Evolutionary conservation across 64 coral and sea anemone genomes (phyloP).

Genomic region (Actinia equina): DNA sequence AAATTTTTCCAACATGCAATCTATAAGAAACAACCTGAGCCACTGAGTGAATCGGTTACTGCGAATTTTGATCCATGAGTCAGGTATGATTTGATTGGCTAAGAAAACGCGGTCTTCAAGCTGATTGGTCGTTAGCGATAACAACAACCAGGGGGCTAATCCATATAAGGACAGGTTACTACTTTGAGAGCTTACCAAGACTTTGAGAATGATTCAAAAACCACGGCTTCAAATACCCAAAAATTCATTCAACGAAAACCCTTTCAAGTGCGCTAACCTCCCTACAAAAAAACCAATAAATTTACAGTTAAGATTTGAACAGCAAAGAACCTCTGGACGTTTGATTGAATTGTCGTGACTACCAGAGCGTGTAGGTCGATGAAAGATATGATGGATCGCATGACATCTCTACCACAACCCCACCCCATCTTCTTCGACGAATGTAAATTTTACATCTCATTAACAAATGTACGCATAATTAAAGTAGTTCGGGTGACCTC

Average conservation of each 20-base stretch:
- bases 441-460: conserved; percentile 2
- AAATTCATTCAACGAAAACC: neutral
- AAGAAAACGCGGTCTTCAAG: conserved; percentile 29
- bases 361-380: neutral
- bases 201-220: conserved; percentile 86
- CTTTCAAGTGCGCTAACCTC: neutral
- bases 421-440: conserved; percentile 3
- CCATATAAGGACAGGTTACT: conserved; percentile 99
- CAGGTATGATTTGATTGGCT: conserved; percentile 64
- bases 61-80: conserved; percentile 84
- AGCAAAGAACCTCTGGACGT: neutral
- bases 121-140: conserved; percentile 93
- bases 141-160: conserved; percentile 72
- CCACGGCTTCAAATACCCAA: neutral
- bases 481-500: neutral
- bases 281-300: neutral
- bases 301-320: neutral
- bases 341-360: neutral
- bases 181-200: conserved; percentile 99
- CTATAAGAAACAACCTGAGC: conserved; percentile 57
- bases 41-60: conserved; percentile 97
- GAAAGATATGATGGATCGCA: neutral
- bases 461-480: conserved; percentile 8
- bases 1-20: conserved; percentile 65
- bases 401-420: conserved; percentile 12